A percentile compares a stretch with the other conserved stretches of the same genome.
Conservation (phyloP, 2,113 vertebrate genomes). For the Silurus meridionalis region DNA sequence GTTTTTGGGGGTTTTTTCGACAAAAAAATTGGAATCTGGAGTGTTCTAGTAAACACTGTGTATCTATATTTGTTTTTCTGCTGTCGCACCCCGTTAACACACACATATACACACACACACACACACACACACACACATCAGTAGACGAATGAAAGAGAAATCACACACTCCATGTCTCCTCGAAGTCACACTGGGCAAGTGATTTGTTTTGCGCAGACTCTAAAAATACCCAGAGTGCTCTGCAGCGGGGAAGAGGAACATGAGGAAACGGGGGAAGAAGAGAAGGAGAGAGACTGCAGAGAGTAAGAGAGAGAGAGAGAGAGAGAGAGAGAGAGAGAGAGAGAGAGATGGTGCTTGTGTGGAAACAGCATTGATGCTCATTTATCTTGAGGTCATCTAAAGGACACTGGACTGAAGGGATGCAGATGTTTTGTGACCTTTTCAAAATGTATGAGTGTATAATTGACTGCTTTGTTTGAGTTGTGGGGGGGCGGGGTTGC, state of each 20-base stretch:
- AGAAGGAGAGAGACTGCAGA: not conserved
- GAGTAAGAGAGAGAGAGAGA: not conserved
- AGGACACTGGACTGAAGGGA: not conserved
- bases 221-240: constrained; percentile 45
- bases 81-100: not conserved
- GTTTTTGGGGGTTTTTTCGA: no score
- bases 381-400: constrained; percentile 10
- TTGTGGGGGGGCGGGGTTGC: no score
- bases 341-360: not conserved
- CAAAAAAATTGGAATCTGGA: not conserved
- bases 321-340: not conserved
- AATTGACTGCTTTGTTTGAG: not conserved
- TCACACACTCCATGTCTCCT: not conserved
- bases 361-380: not conserved
- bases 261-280: not conserved
- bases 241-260: not conserved
- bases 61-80: not conserved
- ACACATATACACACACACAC: no score
- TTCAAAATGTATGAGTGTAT: not conserved
- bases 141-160: not conserved
- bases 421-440: not conserved
- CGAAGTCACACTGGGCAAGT: not conserved
- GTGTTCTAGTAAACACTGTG: not conserved
- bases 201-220: not conserved
- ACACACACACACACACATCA: not conserved